These are phyloP conservation scores for Chirona hameri DNA, from an alignment of 2,888 invertebrate genomes.

Conservation along the genomic window DNA sequence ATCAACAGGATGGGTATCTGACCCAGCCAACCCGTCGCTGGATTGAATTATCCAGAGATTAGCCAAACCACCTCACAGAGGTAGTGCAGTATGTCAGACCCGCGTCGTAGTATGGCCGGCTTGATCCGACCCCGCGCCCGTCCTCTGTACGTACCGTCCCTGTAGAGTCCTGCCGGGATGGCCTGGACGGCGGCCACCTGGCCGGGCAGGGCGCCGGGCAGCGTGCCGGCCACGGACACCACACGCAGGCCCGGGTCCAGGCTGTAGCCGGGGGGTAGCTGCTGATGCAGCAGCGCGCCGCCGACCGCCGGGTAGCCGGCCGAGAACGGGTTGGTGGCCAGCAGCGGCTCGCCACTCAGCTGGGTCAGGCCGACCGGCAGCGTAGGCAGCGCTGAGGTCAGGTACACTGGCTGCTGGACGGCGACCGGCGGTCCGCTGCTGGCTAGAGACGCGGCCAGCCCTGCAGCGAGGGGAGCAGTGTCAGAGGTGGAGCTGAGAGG, in stretches of 20 bases:
- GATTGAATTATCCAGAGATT: no score
- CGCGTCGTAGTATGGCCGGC: no score
- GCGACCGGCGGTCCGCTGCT: neutral
- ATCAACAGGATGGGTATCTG: no score
- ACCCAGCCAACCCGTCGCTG: no score
- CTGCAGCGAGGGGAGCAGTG: neutral
- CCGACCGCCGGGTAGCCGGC: neutral
- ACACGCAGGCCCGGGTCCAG: neutral
- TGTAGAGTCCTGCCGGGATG: neutral
- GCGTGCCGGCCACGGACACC: constrained; percentile 13
- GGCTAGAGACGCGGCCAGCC: neutral
- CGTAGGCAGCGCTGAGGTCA: neutral
- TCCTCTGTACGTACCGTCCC: neutral
- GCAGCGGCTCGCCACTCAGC: neutral
- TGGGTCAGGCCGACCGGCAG: neutral
- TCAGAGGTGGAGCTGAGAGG: no score
- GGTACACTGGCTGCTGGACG: neutral
- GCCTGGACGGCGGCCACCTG: neutral
- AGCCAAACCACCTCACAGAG: no score
- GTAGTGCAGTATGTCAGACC: no score
- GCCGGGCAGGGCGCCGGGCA: constrained; percentile 13
- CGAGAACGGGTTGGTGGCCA: neutral
- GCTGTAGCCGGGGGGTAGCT: constrained; percentile 9
- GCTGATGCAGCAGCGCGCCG: neutral
- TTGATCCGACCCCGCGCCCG: no score